Evolutionary conservation across 2,888 invertebrate species (phyloP).

Genomic region (Spilarctia lutea): DNA sequence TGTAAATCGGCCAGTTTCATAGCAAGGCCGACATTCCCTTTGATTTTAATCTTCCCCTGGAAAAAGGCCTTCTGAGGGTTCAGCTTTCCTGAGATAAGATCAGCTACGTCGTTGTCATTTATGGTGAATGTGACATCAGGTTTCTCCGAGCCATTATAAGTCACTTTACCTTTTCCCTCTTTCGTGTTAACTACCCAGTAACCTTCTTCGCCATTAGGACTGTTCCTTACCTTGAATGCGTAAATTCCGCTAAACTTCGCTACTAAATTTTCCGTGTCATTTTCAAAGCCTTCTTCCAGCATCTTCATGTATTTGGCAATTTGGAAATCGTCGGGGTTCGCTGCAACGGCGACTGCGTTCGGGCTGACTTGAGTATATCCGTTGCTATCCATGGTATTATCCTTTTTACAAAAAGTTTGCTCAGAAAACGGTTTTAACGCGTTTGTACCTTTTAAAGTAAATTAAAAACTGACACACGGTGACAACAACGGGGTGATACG

Average conservation of each 20-base stretch:
- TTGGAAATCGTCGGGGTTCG: slow-evolving; percentile 90
- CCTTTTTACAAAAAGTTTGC: slow-evolving; percentile 98
- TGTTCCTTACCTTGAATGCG: slow-evolving; percentile 95
- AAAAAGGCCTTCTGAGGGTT: slow-evolving; percentile 98
- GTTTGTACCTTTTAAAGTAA: slow-evolving; percentile 83
- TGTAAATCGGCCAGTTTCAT: slow-evolving; percentile 97
- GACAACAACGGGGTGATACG: neutral
- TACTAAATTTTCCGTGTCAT: slow-evolving; percentile 93
- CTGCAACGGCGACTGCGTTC: slow-evolving; percentile 75
- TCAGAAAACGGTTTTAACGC: slow-evolving; percentile 96
- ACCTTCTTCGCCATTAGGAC: slow-evolving; percentile 92
- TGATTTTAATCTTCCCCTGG: slow-evolving; percentile 98
- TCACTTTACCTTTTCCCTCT: slow-evolving; percentile 94
- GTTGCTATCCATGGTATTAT: slow-evolving; percentile 95
- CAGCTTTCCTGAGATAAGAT: slow-evolving; percentile 95
- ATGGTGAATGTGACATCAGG: slow-evolving; percentile 96
- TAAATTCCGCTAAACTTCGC: slow-evolving; percentile 95
- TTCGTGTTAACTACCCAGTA: slow-evolving; percentile 98
- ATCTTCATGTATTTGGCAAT: slow-evolving; percentile 93
- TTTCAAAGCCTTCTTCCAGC: slow-evolving; percentile 92
- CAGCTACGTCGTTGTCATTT: slow-evolving; percentile 95
- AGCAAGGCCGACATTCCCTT: slow-evolving; percentile 98
- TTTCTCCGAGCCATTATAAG: slow-evolving; percentile 93
- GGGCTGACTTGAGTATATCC: slow-evolving; percentile 90
- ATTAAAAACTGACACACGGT: neutral